phyloP scores from a whole-genome alignment of 2,797 vertebrate species.

The Smutsia temminckii region DNA sequence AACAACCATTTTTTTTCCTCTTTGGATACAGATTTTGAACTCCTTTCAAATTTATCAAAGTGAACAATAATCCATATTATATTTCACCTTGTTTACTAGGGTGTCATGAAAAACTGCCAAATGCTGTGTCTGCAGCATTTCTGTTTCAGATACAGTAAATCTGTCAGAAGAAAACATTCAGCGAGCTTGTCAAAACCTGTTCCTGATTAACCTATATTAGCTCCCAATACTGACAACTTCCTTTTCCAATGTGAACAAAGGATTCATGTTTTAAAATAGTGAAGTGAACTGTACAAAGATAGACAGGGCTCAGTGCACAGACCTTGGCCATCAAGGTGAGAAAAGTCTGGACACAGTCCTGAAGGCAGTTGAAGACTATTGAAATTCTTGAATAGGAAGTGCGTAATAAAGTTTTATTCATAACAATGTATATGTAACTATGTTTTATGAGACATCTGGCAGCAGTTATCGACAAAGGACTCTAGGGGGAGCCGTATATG shows the following conservation, averaged over 20 bases:
- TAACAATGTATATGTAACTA: too few relatives aligned
- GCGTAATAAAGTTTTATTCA: background rate
- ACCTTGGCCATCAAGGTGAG: background rate
- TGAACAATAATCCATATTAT: background rate
- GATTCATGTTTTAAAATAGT: background rate
- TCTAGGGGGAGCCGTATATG: background rate
- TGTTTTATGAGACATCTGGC: background rate
- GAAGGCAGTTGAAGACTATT: background rate
- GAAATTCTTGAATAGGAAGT: background rate
- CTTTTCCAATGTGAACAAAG: background rate
- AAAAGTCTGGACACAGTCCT: background rate
- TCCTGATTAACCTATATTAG: background rate
- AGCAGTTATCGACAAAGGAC: background rate
- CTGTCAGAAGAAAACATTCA: background rate
- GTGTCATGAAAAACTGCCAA: background rate
- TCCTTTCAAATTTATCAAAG: slow-evolving; percentile 26
- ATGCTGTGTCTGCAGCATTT: background rate
- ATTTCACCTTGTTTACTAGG: slow-evolving; percentile 29
- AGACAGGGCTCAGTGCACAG: background rate
- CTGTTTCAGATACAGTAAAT: background rate
- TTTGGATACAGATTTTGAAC: background rate
- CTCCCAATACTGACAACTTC: background rate
- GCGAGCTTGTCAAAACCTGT: background rate
- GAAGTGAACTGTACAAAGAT: background rate
- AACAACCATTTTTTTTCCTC: background rate